Percentiles rank a stretch among this genome's conserved stretches.
These are phyloP conservation scores for Gopherus flavomarginatus DNA, from an alignment of 2,113 vertebrate genomes.

Conservation along the genomic window DNA sequence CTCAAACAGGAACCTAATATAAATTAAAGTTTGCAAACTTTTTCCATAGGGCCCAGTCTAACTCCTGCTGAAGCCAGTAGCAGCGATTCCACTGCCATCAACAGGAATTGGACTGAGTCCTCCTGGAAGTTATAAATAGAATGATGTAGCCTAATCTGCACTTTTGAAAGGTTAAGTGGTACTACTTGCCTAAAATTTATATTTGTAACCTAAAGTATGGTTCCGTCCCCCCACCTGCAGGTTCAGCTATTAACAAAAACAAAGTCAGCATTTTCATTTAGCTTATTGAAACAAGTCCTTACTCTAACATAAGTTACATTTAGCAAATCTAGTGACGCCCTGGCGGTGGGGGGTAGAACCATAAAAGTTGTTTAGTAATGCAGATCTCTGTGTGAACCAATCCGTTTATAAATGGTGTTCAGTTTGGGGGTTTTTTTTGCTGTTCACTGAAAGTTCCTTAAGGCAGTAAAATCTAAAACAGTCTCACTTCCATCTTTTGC, in stretches of 20 bases:
- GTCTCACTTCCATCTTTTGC: constrained; percentile 55
- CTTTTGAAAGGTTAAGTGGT: constrained; percentile 37
- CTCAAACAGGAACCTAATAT: not conserved
- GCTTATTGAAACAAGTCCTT: not conserved
- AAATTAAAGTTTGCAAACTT: not conserved
- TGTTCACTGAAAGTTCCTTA: constrained; percentile 25
- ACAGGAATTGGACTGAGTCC: not conserved
- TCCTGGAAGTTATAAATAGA: not conserved
- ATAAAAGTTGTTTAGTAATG: constrained; percentile 6
- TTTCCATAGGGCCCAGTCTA: not conserved
- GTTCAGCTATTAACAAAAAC: constrained; percentile 31
- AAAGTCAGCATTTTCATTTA: not conserved
- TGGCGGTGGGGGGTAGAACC: not conserved
- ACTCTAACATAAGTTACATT: not conserved
- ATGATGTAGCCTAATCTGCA: constrained; percentile 4
- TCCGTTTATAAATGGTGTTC: not conserved
- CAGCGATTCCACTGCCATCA: not conserved
- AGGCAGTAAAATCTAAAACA: constrained; percentile 64
- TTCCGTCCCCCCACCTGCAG: constrained; percentile 17
- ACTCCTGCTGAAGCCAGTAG: not conserved
- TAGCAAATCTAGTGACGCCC: constrained; percentile 20
- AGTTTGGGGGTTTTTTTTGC: not conserved
- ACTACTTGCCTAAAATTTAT: constrained; percentile 16
- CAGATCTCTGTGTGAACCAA: constrained; percentile 31
- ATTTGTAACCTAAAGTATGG: constrained; percentile 21